Evolutionary conservation across 2,888 invertebrate genomes (phyloP).

Genomic region (Hyposoter didymator): DNA sequence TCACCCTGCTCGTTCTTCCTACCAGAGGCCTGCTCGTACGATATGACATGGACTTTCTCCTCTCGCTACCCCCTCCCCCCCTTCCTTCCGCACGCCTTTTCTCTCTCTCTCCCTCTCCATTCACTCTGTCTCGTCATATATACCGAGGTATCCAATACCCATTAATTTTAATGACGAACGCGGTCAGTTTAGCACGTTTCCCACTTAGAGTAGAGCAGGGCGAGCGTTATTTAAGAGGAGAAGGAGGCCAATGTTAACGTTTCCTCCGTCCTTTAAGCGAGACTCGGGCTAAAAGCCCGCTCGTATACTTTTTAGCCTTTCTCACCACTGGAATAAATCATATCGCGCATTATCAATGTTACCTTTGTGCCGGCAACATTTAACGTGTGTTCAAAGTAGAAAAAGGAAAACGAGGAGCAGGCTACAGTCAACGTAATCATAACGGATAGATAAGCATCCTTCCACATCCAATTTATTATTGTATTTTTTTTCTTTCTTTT

Average conservation of each 20-base stretch:
- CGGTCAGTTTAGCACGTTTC: constrained; percentile 71
- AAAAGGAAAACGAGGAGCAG: not conserved
- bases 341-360: constrained; percentile 18
- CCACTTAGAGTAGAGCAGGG: constrained; percentile 68
- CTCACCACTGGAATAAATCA: constrained; percentile 37
- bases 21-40: constrained; percentile 19
- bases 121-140: constrained; percentile 27
- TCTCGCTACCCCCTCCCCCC: constrained; percentile 14
- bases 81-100: constrained; percentile 4
- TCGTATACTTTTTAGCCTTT: constrained; percentile 16
- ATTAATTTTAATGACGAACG: constrained; percentile 74
- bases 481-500: not conserved
- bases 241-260: not conserved
- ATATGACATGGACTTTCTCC: constrained; percentile 27
- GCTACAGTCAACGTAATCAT: not conserved
- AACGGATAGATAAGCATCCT: not conserved
- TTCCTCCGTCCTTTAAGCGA: constrained; percentile 35
- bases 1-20: constrained; percentile 43
- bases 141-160: constrained; percentile 69
- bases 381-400: not conserved
- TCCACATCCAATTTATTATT: not conserved
- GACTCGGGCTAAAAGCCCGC: constrained; percentile 33
- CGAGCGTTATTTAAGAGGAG: constrained; percentile 17
- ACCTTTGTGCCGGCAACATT: not conserved
- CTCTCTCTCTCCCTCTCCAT: not conserved